These are phyloP conservation scores for Xenentodon cancila DNA, from an alignment of 2,797 vertebrate genomes.

Conservation along the genomic window DNA sequence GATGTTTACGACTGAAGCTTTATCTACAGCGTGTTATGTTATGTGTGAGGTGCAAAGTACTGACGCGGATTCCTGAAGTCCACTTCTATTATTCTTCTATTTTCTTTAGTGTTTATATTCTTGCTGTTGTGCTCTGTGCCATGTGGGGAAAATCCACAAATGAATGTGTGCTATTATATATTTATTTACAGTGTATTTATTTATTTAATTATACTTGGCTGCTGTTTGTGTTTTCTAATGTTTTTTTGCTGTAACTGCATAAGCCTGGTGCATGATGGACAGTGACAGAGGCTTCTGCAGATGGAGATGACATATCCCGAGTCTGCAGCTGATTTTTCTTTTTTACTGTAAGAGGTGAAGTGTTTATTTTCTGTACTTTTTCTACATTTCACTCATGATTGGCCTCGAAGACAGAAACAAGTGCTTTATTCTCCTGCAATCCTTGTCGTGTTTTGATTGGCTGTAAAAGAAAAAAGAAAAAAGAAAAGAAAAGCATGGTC, in stretches of 20 bases:
- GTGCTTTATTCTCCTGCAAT: conserved; percentile 40
- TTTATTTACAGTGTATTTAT: conserved; percentile 51
- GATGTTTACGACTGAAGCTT: conserved; percentile 28
- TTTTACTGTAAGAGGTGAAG: conserved; percentile 19
- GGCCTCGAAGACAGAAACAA: conserved; percentile 29
- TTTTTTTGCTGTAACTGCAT: conserved; percentile 38
- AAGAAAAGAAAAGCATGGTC: conserved; percentile 59
- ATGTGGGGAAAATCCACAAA: conserved; percentile 37
- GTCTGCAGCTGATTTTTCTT: conserved; percentile 29
- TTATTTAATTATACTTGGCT: conserved; percentile 71
- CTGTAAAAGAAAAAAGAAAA: conserved; percentile 31
- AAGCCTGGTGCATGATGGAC: conserved; percentile 64
- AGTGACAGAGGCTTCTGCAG: conserved; percentile 22
- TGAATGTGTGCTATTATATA: conserved; percentile 71
- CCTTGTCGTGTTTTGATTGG: conserved; percentile 56
- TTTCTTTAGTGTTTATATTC: conserved; percentile 57
- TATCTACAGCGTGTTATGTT: conserved; percentile 35
- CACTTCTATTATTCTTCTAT: conserved; percentile 32
- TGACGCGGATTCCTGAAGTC: conserved; percentile 57
- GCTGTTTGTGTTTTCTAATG: conserved; percentile 61
- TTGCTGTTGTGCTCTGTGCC: conserved; percentile 66
- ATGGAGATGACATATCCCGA: conserved; percentile 61
- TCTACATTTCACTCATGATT: conserved; percentile 29
- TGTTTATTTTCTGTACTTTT: conserved; percentile 34
- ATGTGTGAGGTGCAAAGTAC: conserved; percentile 55